Evolutionary conservation across 2,113 vertebrate genomes (phyloP), one percentile per base, ranked within the genome.

Genomic region (Ariopsis seemanni): DNA sequence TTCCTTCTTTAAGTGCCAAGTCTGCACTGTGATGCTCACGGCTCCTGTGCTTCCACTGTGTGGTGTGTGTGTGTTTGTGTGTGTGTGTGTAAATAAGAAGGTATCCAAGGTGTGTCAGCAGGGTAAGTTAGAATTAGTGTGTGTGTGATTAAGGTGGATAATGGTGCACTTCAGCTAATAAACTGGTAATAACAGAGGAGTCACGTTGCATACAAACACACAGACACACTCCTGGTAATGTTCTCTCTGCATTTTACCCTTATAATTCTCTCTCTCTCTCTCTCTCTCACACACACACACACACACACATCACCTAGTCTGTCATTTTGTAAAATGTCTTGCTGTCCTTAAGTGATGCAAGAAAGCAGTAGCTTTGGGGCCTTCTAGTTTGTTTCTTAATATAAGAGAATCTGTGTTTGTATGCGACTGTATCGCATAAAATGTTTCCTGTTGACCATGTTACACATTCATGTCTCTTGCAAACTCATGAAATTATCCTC

Each of bases 401-500:
- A 5, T 22, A 81, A 53, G 67, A 48, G 75, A 67, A 84, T 52
- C 57, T 9, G 4, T 22, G 30, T 30, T 8, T 42, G 11, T 42
- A 15, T 69, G 11, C 62, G 69, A 74, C 48, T 77, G 53, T 2
- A 27, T 67, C 5, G 30, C 48, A 77, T 53, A 85, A 88, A 87
- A 90, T 91, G 92, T 94, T 93, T 92, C 91, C 93, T 85, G 86
- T 92, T 91, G 90, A 85, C 88, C 88, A 80, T 92, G 91, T n/a
- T 25, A 27, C 27, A 69, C 12, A 69, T 15, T 69, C 89, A 78
- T 90, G 89, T 92, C 90, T 92, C 92, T 86, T 87, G 83, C 89
- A 58, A 87, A 75, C 48, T 53, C n/a, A 25, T 53, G 22, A 52
- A 52, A 77, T n/a, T 10, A 22, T 3, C 42, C 34, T 5, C 71